Conservation (phyloP, 1,140 invertebrate species). For the Kradibia gibbosae region DNA sequence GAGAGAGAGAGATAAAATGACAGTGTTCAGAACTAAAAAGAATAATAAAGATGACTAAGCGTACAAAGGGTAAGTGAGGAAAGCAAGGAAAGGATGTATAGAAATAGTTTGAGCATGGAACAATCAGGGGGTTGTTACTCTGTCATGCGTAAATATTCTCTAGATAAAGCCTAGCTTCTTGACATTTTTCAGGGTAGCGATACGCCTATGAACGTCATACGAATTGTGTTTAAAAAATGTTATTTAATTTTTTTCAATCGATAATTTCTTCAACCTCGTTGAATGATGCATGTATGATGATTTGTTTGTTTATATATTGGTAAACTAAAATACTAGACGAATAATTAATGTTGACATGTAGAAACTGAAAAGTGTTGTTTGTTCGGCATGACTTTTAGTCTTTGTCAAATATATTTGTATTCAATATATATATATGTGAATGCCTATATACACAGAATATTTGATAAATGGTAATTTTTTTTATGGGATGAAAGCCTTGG, state of each 20-base stretch:
- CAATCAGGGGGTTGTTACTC: background rate
- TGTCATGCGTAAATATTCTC: conserved; percentile 4
- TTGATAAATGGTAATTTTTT: too few relatives aligned
- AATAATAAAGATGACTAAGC: too few relatives aligned
- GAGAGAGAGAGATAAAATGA: background rate
- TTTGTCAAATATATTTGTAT: too few relatives aligned
- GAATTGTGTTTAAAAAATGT: background rate
- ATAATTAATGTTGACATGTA: too few relatives aligned
- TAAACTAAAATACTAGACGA: too few relatives aligned
- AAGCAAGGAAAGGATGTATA: background rate
- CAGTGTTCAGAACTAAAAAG: too few relatives aligned
- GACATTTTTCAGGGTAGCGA: background rate
- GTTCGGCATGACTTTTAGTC: too few relatives aligned
- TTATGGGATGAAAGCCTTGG: too few relatives aligned
- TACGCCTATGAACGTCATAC: background rate
- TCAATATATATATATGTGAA: too few relatives aligned
- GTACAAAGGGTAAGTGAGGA: background rate
- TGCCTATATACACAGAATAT: too few relatives aligned
- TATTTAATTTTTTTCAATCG: background rate
- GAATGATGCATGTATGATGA: background rate
- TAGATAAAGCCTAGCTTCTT: background rate
- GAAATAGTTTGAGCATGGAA: background rate
- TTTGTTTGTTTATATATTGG: too few relatives aligned
- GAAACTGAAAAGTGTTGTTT: too few relatives aligned
- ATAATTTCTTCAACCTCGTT: background rate